A percentile compares a stretch with the other conserved stretches of the same genome.
Conservation (phyloP, 2,797 vertebrate species). For the Rhinophrynus dorsalis region DNA sequence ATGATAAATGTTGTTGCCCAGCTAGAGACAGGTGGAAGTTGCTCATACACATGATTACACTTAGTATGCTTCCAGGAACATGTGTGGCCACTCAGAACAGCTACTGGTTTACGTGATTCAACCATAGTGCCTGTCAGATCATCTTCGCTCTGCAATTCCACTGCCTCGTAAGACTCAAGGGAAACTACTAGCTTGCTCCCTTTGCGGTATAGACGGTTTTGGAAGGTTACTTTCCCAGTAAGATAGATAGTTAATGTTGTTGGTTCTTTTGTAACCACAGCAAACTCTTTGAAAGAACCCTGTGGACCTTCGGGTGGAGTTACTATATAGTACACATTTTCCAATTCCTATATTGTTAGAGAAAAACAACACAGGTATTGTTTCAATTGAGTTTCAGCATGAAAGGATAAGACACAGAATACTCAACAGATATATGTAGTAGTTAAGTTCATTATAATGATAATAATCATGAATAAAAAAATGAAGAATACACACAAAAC, state of each 20-base stretch:
- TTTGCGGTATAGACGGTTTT: not conserved
- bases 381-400: no score
- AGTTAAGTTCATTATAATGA: no score
- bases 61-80: slow-evolving; percentile 61
- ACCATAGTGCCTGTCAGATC: slow-evolving; percentile 63
- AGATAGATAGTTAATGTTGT: slow-evolving; percentile 62
- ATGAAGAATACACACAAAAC: no score
- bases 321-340: slow-evolving; percentile 69
- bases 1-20: slow-evolving; percentile 69
- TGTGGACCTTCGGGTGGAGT: slow-evolving; percentile 54
- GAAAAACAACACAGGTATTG: no score
- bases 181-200: slow-evolving; percentile 47
- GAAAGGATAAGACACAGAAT: no score
- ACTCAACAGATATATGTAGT: no score
- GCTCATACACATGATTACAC: slow-evolving; percentile 74
- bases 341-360: slow-evolving; percentile 59
- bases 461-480: no score
- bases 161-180: slow-evolving; percentile 62
- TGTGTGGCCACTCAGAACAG: slow-evolving; percentile 65
- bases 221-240: slow-evolving; percentile 21
- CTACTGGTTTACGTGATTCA: slow-evolving; percentile 58
- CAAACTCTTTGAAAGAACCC: slow-evolving; percentile 56
- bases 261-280: slow-evolving; percentile 63
- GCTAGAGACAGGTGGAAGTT: slow-evolving; percentile 65
- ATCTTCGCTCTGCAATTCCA: slow-evolving; percentile 56